These are phyloP conservation scores for Drosophila watanabei DNA, from an alignment of 1,140 invertebrate genomes.

Conservation along the genomic window DNA sequence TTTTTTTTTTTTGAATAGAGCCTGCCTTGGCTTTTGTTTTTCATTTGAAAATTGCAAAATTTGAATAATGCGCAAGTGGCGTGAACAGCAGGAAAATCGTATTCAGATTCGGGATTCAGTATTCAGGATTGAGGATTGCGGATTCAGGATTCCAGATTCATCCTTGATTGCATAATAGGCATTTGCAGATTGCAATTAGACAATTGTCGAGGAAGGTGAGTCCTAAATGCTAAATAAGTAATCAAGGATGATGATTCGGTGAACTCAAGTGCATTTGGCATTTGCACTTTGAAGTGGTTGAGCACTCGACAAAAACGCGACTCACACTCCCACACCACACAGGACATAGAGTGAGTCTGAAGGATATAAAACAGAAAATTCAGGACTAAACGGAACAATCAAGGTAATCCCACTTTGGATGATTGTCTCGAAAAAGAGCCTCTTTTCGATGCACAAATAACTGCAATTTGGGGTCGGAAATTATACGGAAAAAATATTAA, in stretches of 20 bases:
- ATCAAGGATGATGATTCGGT: slow-evolving; percentile 61
- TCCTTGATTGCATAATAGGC: slow-evolving; percentile 74
- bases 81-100: slow-evolving; percentile 61
- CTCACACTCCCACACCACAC: slow-evolving; percentile 1
- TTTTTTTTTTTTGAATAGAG: slow-evolving; percentile 71
- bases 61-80: slow-evolving; percentile 84
- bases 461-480: too few species aligned
- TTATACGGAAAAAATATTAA: too few species aligned
- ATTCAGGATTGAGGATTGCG: not conserved
- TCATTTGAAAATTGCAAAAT: slow-evolving; percentile 78
- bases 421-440: too few species aligned
- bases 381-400: slow-evolving; percentile 23
- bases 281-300: slow-evolving; percentile 75
- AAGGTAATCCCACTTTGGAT: too few species aligned
- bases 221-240: slow-evolving; percentile 77
- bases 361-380: slow-evolving; percentile 6
- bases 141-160: slow-evolving; percentile 1
- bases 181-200: slow-evolving; percentile 73
- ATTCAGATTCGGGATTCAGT: slow-evolving; percentile 47
- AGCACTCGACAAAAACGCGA: slow-evolving; percentile 41
- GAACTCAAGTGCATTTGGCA: slow-evolving; percentile 65
- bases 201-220: slow-evolving; percentile 44
- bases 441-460: too few species aligned
- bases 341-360: too few species aligned
- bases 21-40: slow-evolving; percentile 68